Evolutionary conservation across 2,888 invertebrate genomes (phyloP), one percentile per base, ranked within the genome.

Genomic region (Drosophila koepferae): DNA sequence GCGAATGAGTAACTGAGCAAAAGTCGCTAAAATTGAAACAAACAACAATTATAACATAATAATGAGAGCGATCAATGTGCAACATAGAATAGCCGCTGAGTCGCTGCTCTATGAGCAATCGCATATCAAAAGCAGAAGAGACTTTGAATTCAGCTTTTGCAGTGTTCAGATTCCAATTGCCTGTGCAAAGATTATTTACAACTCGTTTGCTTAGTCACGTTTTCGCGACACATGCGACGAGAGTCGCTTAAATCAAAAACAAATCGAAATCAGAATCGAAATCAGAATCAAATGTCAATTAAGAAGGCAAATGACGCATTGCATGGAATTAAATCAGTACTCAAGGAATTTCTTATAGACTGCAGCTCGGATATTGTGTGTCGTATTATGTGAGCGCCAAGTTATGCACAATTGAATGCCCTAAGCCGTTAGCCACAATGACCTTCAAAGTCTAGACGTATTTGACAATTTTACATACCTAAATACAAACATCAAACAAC

Each of bases 371-470:
- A 3, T 40, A 40, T n/a, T 38, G n/a, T 16, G n/a, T 16, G 28
- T 7, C 40, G 41, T 7, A 28, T 28, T 55, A 28, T 55, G 54
- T 28, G 54, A 40, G 54, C 6, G 61, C 36, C 62, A 56, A 56
- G 44, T 64, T 62, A 54, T 70, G 46, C 66, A 41, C 59, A 67
- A 63, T 67, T 9, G 48, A 63, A 51, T 71, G 74, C 69, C 75
- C 63, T 70, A 62, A 79, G 77, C 80, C 75, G 70, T 86, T 77
- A 68, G 75, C 64, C 75, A 46, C 73, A 81, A 72, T 82, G 89
- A 83, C 89, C 89, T 90, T 90, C 89, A 77, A 62, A 62, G 89
- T 89, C 89, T 89, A 89, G 89, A 89, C 89, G 55, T 70, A 81
- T 89, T 89, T 88, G 86, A 88, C 82, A 89, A 82, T 75, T 77